phyloP scores from a whole-genome alignment of 2,797 vertebrate genomes.

The Channallabes apus region DNA sequence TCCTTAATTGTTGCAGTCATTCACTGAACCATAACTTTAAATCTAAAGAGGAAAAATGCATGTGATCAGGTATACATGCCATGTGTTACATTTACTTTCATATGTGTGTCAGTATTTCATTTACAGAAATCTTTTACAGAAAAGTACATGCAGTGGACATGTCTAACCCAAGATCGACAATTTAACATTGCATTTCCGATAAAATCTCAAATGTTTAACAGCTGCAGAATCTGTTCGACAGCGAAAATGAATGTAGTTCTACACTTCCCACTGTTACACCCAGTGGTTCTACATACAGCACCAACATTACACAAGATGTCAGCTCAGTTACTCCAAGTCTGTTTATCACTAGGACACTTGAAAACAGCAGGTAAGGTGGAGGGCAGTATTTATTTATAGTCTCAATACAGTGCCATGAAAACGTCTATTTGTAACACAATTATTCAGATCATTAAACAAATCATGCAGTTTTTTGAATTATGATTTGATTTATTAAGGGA shows the following conservation, averaged over 20 bases:
- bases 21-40: neutral
- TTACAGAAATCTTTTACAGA: neutral
- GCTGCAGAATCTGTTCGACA: constrained; percentile 18
- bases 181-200: too few relatives aligned
- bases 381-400: neutral
- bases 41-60: neutral
- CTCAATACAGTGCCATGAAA: neutral
- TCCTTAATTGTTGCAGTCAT: neutral
- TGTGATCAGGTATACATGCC: neutral
- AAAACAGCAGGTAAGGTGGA: neutral
- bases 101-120: neutral
- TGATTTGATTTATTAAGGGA: too few relatives aligned
- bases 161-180: neutral
- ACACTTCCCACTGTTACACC: neutral
- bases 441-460: too few relatives aligned
- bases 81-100: neutral
- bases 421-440: too few relatives aligned
- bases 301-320: neutral
- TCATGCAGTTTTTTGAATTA: too few relatives aligned
- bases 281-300: neutral
- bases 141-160: neutral
- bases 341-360: neutral
- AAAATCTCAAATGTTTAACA: constrained; percentile 29
- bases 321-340: neutral
- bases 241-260: neutral